Evolutionary conservation across 2,113 vertebrate species (phyloP).

Genomic region (Ptilonorhynchus violaceus): DNA sequence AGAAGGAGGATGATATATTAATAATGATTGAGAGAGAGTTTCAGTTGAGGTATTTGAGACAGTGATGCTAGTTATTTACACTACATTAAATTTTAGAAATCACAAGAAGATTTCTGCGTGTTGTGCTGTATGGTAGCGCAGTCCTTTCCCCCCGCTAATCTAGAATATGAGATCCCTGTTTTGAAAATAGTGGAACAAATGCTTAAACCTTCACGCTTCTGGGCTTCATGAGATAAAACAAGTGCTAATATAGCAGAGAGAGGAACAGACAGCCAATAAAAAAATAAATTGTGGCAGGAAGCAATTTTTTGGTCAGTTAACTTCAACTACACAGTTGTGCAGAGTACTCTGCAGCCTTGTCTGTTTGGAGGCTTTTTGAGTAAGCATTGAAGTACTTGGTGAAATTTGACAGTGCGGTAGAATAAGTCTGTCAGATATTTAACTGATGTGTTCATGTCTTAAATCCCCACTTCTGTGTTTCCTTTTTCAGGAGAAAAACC

Average conservation of each 20-base stretch:
- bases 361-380: neutral
- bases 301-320: neutral
- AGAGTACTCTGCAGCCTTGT: neutral
- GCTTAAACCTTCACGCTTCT: neutral
- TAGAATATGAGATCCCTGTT: neutral
- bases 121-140: neutral
- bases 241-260: neutral
- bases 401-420: neutral
- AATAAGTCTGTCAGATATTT: neutral
- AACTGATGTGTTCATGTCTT: neutral
- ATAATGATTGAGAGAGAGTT: neutral
- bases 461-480: neutral
- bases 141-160: neutral
- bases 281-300: neutral
- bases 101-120: neutral
- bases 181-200: neutral
- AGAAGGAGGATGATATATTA: neutral
- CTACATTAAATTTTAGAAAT: neutral
- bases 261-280: neutral
- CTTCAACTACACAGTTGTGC: rapidly evolving
- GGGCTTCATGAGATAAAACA: neutral
- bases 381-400: neutral
- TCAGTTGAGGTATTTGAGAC: neutral
- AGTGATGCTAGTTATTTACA: neutral
- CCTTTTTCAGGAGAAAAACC: constrained; percentile 90